phyloP scores from a whole-genome alignment of 2,797 vertebrate genomes.

The Catostomus latipinnis region DNA sequence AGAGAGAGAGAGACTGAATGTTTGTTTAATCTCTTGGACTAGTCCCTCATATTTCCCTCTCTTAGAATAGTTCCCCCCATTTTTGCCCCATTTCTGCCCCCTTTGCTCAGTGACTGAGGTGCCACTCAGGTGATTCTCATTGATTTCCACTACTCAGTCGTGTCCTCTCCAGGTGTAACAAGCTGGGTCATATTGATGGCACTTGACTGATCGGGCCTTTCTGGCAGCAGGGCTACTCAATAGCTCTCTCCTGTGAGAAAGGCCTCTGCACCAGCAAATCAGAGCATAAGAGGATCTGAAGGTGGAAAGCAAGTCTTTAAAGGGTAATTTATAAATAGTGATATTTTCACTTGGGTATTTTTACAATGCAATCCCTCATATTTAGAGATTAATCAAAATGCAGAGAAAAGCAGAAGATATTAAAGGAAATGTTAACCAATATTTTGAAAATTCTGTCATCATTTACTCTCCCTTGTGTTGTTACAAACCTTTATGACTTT shows the following conservation, averaged over 20 bases:
- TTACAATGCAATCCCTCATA: not conserved
- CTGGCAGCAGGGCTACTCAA: constrained; percentile 58
- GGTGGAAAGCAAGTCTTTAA: constrained; percentile 49
- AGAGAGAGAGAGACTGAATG: constrained; percentile 31
- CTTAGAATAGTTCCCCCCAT: constrained; percentile 6
- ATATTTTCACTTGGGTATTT: not conserved
- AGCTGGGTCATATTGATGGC: constrained; percentile 63
- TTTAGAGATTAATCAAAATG: constrained; percentile 2
- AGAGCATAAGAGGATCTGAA: constrained; percentile 28
- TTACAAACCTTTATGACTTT: too few species aligned
- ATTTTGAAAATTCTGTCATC: too few species aligned
- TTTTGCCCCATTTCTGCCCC: constrained; percentile 21
- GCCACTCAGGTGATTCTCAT: constrained; percentile 69
- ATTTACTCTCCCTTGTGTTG: too few species aligned
- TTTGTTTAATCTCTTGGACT: constrained; percentile 36
- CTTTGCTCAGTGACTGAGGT: constrained; percentile 54
- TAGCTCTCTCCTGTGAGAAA: constrained; percentile 56
- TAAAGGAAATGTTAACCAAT: too few species aligned
- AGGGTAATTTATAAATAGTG: not conserved
- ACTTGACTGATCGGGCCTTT: constrained; percentile 64
- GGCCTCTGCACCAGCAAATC: constrained; percentile 31
- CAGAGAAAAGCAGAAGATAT: constrained; percentile 22
- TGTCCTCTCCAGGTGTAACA: constrained; percentile 67
- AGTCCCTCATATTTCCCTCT: not conserved
- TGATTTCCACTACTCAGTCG: constrained; percentile 60